Conservation (phyloP, 2,113 vertebrate species). For the Acrocephalus arundinaceus region DNA sequence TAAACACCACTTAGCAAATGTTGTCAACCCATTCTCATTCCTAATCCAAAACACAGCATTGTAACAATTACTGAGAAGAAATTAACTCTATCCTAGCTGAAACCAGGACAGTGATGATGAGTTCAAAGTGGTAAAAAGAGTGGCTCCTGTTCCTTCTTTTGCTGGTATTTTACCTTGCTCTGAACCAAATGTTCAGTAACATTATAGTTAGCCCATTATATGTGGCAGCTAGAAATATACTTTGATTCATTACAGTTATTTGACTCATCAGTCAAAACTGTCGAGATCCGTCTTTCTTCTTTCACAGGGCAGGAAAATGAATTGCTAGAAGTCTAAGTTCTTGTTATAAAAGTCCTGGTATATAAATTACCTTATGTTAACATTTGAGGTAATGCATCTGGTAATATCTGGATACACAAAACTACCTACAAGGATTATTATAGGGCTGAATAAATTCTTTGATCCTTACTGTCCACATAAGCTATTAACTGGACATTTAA, state of each 20-base stretch:
- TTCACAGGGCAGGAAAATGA: conserved; percentile 3
- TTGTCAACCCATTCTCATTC: not conserved
- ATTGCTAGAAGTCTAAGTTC: not conserved
- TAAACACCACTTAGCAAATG: not conserved
- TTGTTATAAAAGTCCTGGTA: not conserved
- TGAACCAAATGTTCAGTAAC: not conserved
- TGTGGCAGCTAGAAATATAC: conserved; percentile 15
- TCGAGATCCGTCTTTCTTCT: not conserved
- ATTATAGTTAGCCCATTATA: not conserved
- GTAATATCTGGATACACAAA: not conserved
- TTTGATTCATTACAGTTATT: conserved; percentile 20
- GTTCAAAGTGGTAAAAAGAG: not conserved
- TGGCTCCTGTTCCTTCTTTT: not conserved
- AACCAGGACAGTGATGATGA: not conserved
- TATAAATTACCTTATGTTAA: conserved; percentile 9
- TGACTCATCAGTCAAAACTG: conserved; percentile 27
- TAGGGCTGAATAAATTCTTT: not conserved
- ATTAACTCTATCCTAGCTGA: not conserved
- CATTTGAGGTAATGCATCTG: not conserved
- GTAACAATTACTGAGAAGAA: not conserved
- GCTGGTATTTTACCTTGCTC: not conserved
- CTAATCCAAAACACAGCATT: not conserved
- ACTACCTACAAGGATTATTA: not conserved
- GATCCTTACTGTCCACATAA: not conserved
- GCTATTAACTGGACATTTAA: not conserved